Evolutionary conservation across 2,797 vertebrate genomes (phyloP).

Genomic region (Acropternis orthonyx): DNA sequence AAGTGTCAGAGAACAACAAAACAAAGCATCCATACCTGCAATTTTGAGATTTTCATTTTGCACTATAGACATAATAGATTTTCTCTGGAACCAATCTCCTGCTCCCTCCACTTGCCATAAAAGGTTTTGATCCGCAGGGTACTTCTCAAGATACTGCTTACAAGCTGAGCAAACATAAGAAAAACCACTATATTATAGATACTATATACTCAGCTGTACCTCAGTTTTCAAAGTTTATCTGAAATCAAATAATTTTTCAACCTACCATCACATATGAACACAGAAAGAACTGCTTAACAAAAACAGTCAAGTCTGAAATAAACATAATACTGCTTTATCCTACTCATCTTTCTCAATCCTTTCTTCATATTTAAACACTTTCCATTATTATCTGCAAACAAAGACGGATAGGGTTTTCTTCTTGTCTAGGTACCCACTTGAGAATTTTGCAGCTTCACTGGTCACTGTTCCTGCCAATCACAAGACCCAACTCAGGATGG

Average conservation of each 20-base stretch:
- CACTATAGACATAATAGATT: slow-evolving; percentile 72
- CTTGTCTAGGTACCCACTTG: not conserved
- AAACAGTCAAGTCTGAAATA: not conserved
- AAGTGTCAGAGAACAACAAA: not conserved
- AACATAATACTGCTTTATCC: not conserved
- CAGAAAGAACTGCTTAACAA: not conserved
- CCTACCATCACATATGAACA: not conserved
- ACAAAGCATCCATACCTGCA: slow-evolving; percentile 68
- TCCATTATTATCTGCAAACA: not conserved
- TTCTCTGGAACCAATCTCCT: slow-evolving; percentile 81
- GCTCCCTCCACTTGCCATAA: slow-evolving; percentile 86
- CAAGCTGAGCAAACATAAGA: slow-evolving; percentile 78
- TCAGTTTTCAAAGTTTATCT: not conserved
- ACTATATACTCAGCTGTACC: not conserved
- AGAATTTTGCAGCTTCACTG: not conserved
- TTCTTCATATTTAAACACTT: not conserved
- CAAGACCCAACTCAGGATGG: not conserved
- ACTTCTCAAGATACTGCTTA: slow-evolving; percentile 81
- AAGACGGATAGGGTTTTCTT: not conserved
- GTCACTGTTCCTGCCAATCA: not conserved
- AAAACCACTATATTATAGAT: not conserved
- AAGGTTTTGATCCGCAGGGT: slow-evolving; percentile 79
- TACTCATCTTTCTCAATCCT: not conserved
- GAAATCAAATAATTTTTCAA: not conserved
- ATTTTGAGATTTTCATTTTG: slow-evolving; percentile 63